Conservation (phyloP, 2,113 vertebrate species). For the Nannospalax galili region DNA sequence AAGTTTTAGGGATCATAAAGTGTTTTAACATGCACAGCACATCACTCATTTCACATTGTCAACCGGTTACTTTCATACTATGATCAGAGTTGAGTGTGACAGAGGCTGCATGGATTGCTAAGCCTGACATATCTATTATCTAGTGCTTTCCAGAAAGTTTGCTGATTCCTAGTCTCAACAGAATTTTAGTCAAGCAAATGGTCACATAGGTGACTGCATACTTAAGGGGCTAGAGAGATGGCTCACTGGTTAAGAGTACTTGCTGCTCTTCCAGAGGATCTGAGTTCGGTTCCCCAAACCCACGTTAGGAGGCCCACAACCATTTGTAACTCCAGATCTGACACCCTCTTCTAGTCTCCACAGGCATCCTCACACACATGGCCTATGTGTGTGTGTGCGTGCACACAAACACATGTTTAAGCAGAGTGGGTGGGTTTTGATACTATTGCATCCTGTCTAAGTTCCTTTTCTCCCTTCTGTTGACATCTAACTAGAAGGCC, state of each 20-base stretch:
- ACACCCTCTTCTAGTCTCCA: too few species aligned
- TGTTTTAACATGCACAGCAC: conserved; percentile 16
- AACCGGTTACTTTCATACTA: background rate
- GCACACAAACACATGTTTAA: background rate
- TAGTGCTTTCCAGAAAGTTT: background rate
- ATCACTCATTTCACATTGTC: background rate
- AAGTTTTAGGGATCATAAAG: background rate
- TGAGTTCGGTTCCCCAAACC: too few species aligned
- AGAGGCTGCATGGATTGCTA: fast-evolving
- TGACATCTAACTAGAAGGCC: background rate
- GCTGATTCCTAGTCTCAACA: background rate
- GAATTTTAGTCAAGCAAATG: background rate
- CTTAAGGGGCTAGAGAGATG: too few species aligned
- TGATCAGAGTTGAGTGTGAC: background rate
- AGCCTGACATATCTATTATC: background rate
- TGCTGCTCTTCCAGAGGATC: too few species aligned
- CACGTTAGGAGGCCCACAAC: too few species aligned
- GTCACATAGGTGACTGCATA: background rate
- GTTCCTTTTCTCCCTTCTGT: background rate
- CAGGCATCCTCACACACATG: too few species aligned
- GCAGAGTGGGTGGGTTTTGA: background rate
- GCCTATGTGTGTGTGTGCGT: too few species aligned
- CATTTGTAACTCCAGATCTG: too few species aligned
- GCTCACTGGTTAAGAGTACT: too few species aligned
- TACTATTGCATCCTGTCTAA: background rate